Base-by-base conservation (phyloP, 1,140 invertebrate genomes). In the Thereuonema tuberculata region DNA sequence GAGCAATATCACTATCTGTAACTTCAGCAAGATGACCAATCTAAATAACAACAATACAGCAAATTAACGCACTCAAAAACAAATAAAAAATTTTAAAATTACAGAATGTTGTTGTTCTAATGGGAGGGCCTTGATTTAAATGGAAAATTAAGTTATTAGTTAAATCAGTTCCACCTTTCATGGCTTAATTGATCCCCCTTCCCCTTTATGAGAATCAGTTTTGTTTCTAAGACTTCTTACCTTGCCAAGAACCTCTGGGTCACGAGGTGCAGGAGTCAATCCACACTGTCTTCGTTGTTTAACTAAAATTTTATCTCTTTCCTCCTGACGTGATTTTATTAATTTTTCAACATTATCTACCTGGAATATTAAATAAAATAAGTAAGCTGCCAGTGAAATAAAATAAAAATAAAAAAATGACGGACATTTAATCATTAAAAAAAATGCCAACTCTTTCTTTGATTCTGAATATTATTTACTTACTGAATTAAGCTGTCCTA, bases 11-110 rank as follows among this genome's bases (percentile, higher is more conserved):
- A 47, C 66, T 55, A 54, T 74, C 70, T 21, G 62, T 58, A 9
- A 73, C 65, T 52, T 67, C 56, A 15, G 71, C 73, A 43, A 75
- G 59, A 48, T 74, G 71, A n/a, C 67, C 69, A 56, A 74, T 73
- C 71, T 73, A 63, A 50, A 69, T 63, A 37, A 54, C n/a, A 56
- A 14, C 55, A 55, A 31, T 47, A 17, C 24, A 21, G 25, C n/a
- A 46, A 37, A 59, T 59, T 57, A 49, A 47, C 24, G 12, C 1
- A 46, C 17, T 24, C 24, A 52, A 52, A n/a, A n/a, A n/a, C n/a
- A n/a, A n/a, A n/a, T n/a, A 43, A 43, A 43, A 43, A 43, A 12
- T 12, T 43, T 43, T 43, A 43, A n/a, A 43, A 12, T 12, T n/a
- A 43, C n/a, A 12, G n/a, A 43, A 43, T 43, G 12, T n/a, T 12